Base-by-base conservation (phyloP, 2,888 invertebrate species). In the Timema cristinae region DNA sequence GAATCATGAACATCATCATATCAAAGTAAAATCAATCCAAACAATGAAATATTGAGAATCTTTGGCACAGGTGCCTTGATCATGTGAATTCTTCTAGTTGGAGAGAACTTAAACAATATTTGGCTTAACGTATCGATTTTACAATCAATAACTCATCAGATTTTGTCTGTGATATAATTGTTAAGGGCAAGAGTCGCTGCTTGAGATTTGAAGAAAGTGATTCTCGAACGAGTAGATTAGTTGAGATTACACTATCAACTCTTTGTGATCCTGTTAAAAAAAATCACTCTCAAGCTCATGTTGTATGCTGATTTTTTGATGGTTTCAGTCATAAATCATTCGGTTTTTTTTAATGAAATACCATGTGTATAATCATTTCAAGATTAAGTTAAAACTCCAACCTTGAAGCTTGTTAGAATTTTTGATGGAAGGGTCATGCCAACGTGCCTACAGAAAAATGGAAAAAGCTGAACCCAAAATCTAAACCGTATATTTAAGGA, bases 191-290 rank as follows among this genome's bases (percentile, higher is more conserved):
- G 15, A 59, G 59, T 59, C 59, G n/a, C 59, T 0, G 13, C 32
- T 32, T 59, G 15, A 4, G n/a, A n/a, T 59, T 59, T 59, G 59
- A 59, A 11, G 59, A 59, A 59, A 59, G 59, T n/a, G 9, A 59
- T n/a, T 59, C 6, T 59, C n/a, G 6, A 16, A 32, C 15, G 2
- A 59, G 16, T 8, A 59, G 13, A 6, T n/a, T 59, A 59, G n/a
- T 59, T 59, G 59, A 59, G 59, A 13, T 13, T 59, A 6, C n/a
- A 59, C 59, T 13, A 5, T 59, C 59, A 59, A 9, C 0, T n/a
- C 9, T 59, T 7, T 59, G 59, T 5, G 59, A 6, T 59, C 15
- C 59, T 1, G 13, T 32, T 59, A n/a, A 59, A n/a, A 11, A 59
- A 59, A 59, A 59, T 59, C 15, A 59, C n/a, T 59, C n/a, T n/a